Evolutionary conservation across 2,888 invertebrate genomes (phyloP), one percentile per base, ranked within the genome.

Genomic region (Caenorhabditis imperialis): DNA sequence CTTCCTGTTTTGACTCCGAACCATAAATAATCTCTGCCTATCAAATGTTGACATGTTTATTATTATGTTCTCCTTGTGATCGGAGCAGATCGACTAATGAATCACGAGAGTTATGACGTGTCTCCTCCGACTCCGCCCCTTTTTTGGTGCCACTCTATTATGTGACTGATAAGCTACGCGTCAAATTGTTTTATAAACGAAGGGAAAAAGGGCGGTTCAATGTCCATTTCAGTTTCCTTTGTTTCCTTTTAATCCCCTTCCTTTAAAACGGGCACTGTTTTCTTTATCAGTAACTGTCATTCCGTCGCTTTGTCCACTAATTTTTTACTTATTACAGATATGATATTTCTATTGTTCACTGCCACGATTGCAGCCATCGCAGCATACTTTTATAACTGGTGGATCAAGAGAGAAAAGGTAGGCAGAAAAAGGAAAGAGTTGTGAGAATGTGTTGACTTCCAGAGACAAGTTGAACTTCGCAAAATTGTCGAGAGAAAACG

Each of bases 391-490:
- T 75, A 70, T 22, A 60, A 42, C 25, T 48, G 40, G 30, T 75
- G 67, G 58, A 30, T 10, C n/a, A 44, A 47, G 20, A 42, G 75
- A 44, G 42, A 72, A 18, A 69, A 67, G 62, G 74, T 74, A 23
- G 20, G 23, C 22, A 47, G n/a, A 33, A 22, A 14, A 45, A 16
- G 16, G 23, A 2, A n/a, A 44, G 12, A 54, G 8, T 5, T 30
- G 12, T 18, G 3, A 8, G 14, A 42, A 30, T 10, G 6, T 30
- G 30, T 30, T 30, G 6, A 16, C 10, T 65, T 67, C 14, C 60
- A 79, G 77, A 54, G 79, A 58, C 72, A 70, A 61, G 67, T 60
- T 1, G 67, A 78, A 25, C 51, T 83, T 18, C 67, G 75, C 22
- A 70, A 67, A 45, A 78, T 74, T 18, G 78, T 83, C 3, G 58